Evolutionary conservation across 2,888 invertebrate genomes (phyloP).

Genomic region (Ypsolopha sequella): DNA sequence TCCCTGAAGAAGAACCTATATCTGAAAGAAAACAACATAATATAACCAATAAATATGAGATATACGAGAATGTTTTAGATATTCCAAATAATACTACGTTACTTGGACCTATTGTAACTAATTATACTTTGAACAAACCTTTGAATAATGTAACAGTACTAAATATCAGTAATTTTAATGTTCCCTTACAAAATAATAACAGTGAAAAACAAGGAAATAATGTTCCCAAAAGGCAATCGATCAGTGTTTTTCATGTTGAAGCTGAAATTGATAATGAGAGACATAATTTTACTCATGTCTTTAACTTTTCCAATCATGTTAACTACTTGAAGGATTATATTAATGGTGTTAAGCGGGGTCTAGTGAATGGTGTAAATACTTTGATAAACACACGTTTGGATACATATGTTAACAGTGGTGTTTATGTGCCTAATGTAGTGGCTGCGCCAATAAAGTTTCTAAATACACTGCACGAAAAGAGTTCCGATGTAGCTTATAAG

Average conservation of each 20-base stretch:
- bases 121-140: constrained; percentile 22
- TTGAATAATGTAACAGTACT: constrained; percentile 20
- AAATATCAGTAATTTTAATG: constrained; percentile 10
- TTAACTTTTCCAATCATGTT: neutral
- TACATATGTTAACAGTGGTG: constrained; percentile 12
- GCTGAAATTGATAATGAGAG: constrained; percentile 22
- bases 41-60: constrained; percentile 24
- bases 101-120: constrained; percentile 24
- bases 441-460: constrained; percentile 13
- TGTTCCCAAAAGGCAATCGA: constrained; percentile 12
- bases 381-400: constrained; percentile 14
- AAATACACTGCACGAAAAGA: constrained; percentile 14
- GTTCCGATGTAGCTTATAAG: constrained; percentile 9
- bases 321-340: constrained; percentile 20
- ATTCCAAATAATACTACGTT: constrained; percentile 30
- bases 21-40: neutral
- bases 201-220: constrained; percentile 4
- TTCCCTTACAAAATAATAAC: neutral
- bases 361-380: constrained; percentile 25
- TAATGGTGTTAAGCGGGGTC: constrained; percentile 20
- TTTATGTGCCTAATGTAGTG: constrained; percentile 10
- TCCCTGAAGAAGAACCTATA: neutral
- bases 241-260: constrained; percentile 25
- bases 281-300: constrained; percentile 5
- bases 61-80: constrained; percentile 40